These are phyloP conservation scores for Tetrax tetrax DNA, from an alignment of 2,113 vertebrate genomes.

Conservation along the genomic window DNA sequence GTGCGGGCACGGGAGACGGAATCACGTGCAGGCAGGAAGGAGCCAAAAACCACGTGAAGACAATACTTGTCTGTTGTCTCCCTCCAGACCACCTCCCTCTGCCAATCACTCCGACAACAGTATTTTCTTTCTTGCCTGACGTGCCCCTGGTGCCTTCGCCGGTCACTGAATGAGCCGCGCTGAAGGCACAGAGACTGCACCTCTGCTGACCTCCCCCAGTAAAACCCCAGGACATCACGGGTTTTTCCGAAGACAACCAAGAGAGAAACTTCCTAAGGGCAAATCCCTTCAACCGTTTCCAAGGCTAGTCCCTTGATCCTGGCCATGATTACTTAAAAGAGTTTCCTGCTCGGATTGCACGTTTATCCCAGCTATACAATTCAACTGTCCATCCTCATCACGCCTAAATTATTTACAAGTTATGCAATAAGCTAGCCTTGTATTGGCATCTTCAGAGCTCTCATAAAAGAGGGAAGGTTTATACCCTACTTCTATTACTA, in stretches of 20 bases:
- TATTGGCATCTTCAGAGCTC: background rate
- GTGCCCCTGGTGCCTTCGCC: background rate
- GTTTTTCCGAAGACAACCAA: background rate
- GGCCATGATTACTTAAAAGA: background rate
- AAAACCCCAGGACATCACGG: background rate
- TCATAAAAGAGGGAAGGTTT: background rate
- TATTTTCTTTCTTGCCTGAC: slow-evolving; percentile 33
- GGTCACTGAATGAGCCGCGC: background rate
- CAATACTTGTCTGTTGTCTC: slow-evolving; percentile 40
- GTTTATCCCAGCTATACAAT: background rate
- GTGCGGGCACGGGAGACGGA: background rate
- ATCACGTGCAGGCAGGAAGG: slow-evolving; percentile 13
- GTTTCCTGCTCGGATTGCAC: background rate
- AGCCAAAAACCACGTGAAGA: slow-evolving; percentile 53
- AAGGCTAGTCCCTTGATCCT: background rate
- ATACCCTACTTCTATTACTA: background rate
- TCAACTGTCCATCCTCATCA: background rate
- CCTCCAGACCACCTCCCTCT: slow-evolving; percentile 8
- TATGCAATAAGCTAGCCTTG: background rate
- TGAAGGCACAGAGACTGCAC: background rate
- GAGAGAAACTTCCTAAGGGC: background rate
- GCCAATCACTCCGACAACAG: background rate
- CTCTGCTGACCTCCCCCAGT: background rate
- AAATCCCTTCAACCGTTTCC: slow-evolving; percentile 2
- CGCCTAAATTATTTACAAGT: background rate